Evolutionary conservation across 2,113 vertebrate species (phyloP).

Genomic region (Leptodactylus fuscus): DNA sequence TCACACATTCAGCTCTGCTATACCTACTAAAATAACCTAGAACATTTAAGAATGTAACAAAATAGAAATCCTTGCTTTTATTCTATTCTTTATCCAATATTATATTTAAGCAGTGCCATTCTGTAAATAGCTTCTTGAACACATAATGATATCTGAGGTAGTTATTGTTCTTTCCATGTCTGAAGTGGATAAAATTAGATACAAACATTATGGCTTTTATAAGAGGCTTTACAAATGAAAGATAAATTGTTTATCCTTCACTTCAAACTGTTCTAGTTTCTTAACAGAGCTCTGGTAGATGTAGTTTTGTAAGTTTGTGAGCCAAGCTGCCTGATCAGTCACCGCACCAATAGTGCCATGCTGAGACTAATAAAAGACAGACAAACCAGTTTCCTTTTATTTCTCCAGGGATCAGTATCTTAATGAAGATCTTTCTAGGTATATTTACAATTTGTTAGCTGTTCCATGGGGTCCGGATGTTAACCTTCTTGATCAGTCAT

Average conservation of each 20-base stretch:
- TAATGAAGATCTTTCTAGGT: conserved; percentile 55
- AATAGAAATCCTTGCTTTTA: too few species aligned
- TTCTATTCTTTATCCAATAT: too few species aligned
- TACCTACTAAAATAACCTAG: too few species aligned
- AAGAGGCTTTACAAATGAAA: conserved; percentile 7
- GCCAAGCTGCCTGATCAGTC: conserved; percentile 28
- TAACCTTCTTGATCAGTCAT: conserved; percentile 54
- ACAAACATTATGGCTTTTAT: not conserved
- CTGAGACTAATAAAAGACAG: conserved; percentile 50
- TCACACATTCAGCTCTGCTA: too few species aligned
- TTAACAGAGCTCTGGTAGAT: conserved; percentile 1
- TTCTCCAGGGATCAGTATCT: conserved; percentile 19
- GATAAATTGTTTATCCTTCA: not conserved
- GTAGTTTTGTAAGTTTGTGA: conserved; percentile 6
- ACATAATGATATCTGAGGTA: not conserved
- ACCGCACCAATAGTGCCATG: conserved; percentile 21
- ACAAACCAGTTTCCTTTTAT: conserved; percentile 47
- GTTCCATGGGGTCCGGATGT: conserved; percentile 35
- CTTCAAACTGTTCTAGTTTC: not conserved
- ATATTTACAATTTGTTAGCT: conserved; percentile 54
- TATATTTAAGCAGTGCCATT: not conserved
- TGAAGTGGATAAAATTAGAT: not conserved
- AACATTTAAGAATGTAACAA: too few species aligned
- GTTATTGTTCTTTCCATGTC: not conserved
- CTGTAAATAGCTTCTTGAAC: not conserved